Evolutionary conservation across 2,113 vertebrate species (phyloP).

Genomic region (Zeus faber): DNA sequence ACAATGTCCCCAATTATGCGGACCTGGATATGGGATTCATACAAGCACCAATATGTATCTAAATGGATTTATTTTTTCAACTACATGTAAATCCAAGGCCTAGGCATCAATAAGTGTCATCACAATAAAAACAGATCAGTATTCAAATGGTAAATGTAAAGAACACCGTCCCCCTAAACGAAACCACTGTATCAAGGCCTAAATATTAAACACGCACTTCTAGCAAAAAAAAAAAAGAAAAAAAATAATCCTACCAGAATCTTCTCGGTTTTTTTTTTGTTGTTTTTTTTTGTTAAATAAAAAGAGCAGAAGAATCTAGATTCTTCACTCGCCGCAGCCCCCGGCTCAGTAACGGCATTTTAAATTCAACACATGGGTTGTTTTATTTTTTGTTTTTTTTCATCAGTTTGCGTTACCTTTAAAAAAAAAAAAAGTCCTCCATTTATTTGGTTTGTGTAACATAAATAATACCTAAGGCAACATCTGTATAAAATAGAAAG

Average conservation of each 20-base stretch:
- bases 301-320: constrained; percentile 31
- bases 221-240: constrained; percentile 49
- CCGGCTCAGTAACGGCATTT: constrained; percentile 22
- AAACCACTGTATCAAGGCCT: constrained; percentile 65
- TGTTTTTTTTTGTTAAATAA: not conserved
- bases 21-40: constrained; percentile 19
- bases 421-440: constrained; percentile 52
- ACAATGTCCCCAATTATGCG: constrained; percentile 9
- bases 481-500: constrained; percentile 58
- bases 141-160: constrained; percentile 61
- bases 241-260: too few relatives aligned
- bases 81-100: constrained; percentile 50
- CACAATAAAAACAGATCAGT: constrained; percentile 63
- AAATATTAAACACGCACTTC: constrained; percentile 68
- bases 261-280: too few relatives aligned
- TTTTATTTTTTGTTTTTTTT: too few relatives aligned
- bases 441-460: constrained; percentile 78
- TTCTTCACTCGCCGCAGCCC: constrained; percentile 29
- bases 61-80: constrained; percentile 45
- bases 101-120: constrained; percentile 53
- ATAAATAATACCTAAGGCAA: constrained; percentile 80
- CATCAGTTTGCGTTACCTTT: too few relatives aligned
- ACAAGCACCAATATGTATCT: constrained; percentile 34
- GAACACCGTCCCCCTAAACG: constrained; percentile 55
- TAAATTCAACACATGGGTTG: constrained; percentile 17